Evolutionary conservation across 2,888 invertebrate genomes (phyloP), one percentile per base, ranked within the genome.

Genomic region (Acholoe squamosa): DNA sequence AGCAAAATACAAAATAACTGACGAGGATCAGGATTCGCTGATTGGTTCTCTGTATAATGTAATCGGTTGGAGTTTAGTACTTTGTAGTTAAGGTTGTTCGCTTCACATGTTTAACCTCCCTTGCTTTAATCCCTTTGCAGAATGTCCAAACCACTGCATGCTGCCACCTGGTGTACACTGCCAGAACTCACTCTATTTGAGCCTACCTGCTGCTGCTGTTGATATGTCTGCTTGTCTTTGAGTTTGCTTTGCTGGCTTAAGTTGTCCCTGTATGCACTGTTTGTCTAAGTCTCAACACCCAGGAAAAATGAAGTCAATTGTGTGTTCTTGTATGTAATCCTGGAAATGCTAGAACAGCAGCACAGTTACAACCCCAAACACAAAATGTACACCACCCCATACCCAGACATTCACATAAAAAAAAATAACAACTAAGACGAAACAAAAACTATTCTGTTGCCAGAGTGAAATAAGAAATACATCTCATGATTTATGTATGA

Each of bases 71-170:
- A 10, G 43, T 43, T 7, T 43, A 43, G 43, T 43, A 43, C 43
- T 43, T 10, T 43, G 43, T 43, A 43, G 71, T 28, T n/a, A 71
- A 71, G 71, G 71, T 71, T 71, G 71, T 71, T 71, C 71, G 71
- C 28, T 71, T 16, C 71, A 71, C 71, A 71, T 71, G 71, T n/a
- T 28, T 34, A 52, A n/a, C 51, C 34, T 12, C 31, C n/a, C 5
- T 34, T 34, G 43, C n/a, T 34, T 84, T 7, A 28, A 10, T 80
- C 28, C 33, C 14, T n/a, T 43, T 33, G 33, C 33, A 25, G 34
- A 22, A 31, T 84, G 84, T 34, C 43, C 51, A 5, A 7, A 16
- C 71, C 31, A 28, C 71, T 71, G 14, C n/a, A n/a, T 61, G 71
- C 71, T 28, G 71, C 71, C 71, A 71, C 31, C 71, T 71, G 71